A percentile compares a stretch with the other conserved stretches of the same genome.
Conservation (phyloP, 2,888 invertebrate species). For the Mesorhabditis sp. region DNA sequence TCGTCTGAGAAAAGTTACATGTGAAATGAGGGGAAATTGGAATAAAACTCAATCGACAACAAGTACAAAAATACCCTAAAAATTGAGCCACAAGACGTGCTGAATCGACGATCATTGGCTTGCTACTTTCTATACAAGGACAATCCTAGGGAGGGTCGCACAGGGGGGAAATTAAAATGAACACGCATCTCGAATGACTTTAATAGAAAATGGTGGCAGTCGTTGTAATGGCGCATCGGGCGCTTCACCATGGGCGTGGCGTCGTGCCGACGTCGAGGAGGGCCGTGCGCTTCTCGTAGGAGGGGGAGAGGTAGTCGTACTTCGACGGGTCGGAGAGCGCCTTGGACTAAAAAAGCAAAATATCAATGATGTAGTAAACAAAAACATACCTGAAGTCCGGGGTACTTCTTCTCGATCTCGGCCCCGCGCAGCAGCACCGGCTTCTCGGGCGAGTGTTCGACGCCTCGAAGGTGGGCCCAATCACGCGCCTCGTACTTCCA, state of each 20-base stretch:
- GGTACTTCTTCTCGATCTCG: slow-evolving; percentile 38
- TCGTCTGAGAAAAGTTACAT: too few species aligned
- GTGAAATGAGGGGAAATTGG: too few species aligned
- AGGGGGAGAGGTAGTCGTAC: slow-evolving; percentile 38
- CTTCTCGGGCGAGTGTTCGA: slow-evolving; percentile 44
- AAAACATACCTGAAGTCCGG: slow-evolving; percentile 36
- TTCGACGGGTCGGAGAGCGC: slow-evolving; percentile 32
- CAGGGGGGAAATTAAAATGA: too few species aligned
- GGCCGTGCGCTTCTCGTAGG: slow-evolving; percentile 48
- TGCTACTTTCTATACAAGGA: too few species aligned
- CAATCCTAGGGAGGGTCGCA: too few species aligned
- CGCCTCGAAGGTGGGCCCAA: slow-evolving; percentile 47
- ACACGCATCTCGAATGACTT: too few species aligned
- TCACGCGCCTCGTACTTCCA: slow-evolving; percentile 55
- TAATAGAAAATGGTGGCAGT: too few species aligned
- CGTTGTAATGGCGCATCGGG: too few species aligned
- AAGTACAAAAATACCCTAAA: too few species aligned
- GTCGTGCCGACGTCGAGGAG: slow-evolving; percentile 46
- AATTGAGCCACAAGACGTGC: too few species aligned
- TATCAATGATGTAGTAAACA: not conserved
- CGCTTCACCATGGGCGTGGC: slow-evolving; percentile 43
- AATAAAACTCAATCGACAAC: too few species aligned
- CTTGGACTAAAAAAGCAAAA: slow-evolving; percentile 10
- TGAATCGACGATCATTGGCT: too few species aligned
- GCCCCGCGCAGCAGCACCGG: slow-evolving; percentile 26